Evolutionary conservation across 2,888 invertebrate species (phyloP).

Genomic region (Cataglyphis rosenhaueri): DNA sequence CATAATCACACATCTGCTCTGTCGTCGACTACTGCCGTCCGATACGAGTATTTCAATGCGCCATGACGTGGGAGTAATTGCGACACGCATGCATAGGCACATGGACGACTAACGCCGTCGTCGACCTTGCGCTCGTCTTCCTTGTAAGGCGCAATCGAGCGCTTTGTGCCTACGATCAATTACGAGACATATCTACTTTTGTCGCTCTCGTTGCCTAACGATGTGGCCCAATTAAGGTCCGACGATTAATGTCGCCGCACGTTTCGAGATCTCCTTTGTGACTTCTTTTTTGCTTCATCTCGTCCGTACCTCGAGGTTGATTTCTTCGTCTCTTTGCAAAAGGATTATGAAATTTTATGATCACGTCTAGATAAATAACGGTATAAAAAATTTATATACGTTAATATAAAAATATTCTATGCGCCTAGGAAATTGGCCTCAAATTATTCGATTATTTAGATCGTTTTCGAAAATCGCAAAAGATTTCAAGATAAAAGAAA

Average conservation of each 20-base stretch:
- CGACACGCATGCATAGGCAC: slow-evolving; percentile 66
- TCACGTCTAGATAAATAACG: neutral
- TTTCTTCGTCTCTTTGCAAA: neutral
- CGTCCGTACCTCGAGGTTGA: neutral
- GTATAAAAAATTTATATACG: neutral
- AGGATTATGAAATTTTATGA: slow-evolving; percentile 14
- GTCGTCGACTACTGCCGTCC: slow-evolving; percentile 41
- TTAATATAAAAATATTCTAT: neutral
- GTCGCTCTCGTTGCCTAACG: slow-evolving; percentile 70
- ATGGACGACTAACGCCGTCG: slow-evolving; percentile 39
- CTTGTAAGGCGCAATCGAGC: slow-evolving; percentile 76
- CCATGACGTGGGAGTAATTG: slow-evolving; percentile 78
- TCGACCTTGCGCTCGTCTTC: slow-evolving; percentile 79
- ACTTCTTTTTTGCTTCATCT: neutral
- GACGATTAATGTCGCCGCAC: slow-evolving; percentile 65
- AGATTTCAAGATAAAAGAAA: too few relatives aligned
- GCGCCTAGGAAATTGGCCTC: neutral
- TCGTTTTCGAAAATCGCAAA: neutral
- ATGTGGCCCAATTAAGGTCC: slow-evolving; percentile 69
- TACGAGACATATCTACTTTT: slow-evolving; percentile 72
- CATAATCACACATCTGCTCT: slow-evolving; percentile 6
- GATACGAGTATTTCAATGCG: slow-evolving; percentile 58
- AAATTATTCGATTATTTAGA: neutral
- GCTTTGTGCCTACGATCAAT: slow-evolving; percentile 68
- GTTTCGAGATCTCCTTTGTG: slow-evolving; percentile 48